These are phyloP conservation scores for Trachurus trachurus DNA, from an alignment of 2,797 vertebrate species.

Conservation along the genomic window DNA sequence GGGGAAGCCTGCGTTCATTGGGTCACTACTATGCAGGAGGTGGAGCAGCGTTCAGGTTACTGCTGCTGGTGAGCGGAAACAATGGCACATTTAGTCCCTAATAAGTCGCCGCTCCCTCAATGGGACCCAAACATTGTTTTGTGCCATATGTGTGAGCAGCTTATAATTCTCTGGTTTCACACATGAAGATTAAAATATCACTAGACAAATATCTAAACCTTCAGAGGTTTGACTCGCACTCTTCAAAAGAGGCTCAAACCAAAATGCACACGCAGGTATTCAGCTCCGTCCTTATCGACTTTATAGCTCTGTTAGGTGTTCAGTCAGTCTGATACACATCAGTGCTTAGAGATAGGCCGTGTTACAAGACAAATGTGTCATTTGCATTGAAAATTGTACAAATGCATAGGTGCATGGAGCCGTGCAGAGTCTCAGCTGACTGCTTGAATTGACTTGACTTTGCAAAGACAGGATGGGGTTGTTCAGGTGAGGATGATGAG, in stretches of 20 bases:
- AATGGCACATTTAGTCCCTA: conserved; percentile 24
- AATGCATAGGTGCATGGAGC: not conserved
- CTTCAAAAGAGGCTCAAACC: not conserved
- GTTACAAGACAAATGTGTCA: not conserved
- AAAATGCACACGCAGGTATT: not conserved
- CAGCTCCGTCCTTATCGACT: not conserved
- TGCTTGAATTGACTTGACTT: not conserved
- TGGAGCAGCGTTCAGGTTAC: conserved; percentile 46
- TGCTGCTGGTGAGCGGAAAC: conserved; percentile 25
- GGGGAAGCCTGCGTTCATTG: conserved; percentile 7
- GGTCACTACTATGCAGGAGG: conserved; percentile 37
- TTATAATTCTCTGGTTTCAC: not conserved
- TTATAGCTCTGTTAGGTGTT: not conserved
- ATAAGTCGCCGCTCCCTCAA: not conserved
- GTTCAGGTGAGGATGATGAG: not conserved
- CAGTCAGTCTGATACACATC: not conserved
- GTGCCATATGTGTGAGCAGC: not conserved
- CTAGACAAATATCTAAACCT: not conserved
- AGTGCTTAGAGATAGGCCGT: not conserved
- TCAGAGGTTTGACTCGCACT: not conserved
- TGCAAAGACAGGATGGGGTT: not conserved
- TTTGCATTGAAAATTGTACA: conserved; percentile 46
- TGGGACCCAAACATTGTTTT: not conserved
- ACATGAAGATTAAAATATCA: not conserved
- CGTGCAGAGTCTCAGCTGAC: not conserved